Conservation (phyloP, 2,888 invertebrate species). For the Tetragonula carbonaria region DNA sequence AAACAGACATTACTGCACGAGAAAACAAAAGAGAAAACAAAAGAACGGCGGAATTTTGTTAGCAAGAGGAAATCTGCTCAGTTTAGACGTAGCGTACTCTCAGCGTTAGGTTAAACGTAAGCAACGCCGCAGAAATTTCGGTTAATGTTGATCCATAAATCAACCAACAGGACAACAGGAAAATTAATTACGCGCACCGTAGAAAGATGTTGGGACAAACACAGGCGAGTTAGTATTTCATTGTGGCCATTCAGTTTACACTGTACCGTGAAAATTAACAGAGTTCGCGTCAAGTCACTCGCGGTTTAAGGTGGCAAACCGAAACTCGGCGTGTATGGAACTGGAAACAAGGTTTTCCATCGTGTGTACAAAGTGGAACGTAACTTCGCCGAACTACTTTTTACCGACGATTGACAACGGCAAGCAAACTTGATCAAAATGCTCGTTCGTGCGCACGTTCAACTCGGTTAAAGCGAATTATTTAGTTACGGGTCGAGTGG, state of each 20-base stretch:
- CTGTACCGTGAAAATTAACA: slow-evolving; percentile 64
- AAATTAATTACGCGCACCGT: slow-evolving; percentile 54
- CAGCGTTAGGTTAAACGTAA: background rate
- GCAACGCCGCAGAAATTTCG: background rate
- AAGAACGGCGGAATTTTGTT: background rate
- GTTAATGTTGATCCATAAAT: slow-evolving; percentile 50
- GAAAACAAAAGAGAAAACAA: background rate
- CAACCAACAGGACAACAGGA: slow-evolving; percentile 18
- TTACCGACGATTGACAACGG: background rate
- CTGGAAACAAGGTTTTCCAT: slow-evolving; percentile 24
- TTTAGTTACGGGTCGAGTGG: background rate
- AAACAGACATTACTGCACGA: background rate
- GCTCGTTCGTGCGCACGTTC: background rate
- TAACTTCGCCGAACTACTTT: slow-evolving; percentile 27
- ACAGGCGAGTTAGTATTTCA: slow-evolving; percentile 45
- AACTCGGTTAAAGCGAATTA: background rate
- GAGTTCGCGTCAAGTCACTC: slow-evolving; percentile 57
- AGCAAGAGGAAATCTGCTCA: background rate
- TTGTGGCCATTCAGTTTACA: slow-evolving; percentile 56
- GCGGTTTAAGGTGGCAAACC: slow-evolving; percentile 34
- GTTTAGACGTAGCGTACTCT: background rate
- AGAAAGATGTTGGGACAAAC: slow-evolving; percentile 48
- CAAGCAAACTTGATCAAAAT: background rate
- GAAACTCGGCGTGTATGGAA: slow-evolving; percentile 24
- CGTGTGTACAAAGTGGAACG: background rate